Percentiles rank a stretch among this genome's conserved stretches.
Evolutionary conservation across 2,888 invertebrate genomes (phyloP).

Genomic region (Eupeodes luniger): DNA sequence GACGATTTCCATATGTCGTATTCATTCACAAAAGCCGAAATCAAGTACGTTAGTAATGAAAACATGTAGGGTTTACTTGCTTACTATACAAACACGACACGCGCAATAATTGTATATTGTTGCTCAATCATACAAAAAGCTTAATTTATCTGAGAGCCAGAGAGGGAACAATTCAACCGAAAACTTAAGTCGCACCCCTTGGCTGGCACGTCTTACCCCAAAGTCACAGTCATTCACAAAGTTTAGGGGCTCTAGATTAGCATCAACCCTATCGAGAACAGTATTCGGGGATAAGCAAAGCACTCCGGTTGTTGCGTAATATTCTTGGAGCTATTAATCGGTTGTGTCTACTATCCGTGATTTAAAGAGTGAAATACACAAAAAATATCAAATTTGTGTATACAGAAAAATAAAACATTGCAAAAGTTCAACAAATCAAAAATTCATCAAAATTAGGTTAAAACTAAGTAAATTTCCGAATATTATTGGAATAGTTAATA

Average conservation of each 20-base stretch:
- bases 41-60: constrained; percentile 11
- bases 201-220: constrained; percentile 19
- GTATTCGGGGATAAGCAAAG: constrained; percentile 61
- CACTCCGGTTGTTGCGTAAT: constrained; percentile 62
- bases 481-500: background rate
- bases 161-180: constrained; percentile 25
- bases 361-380: constrained; percentile 27
- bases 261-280: constrained; percentile 50
- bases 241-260: constrained; percentile 43
- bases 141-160: constrained; percentile 18
- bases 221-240: constrained; percentile 55
- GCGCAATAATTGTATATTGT: constrained; percentile 37
- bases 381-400: background rate
- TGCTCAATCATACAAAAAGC: constrained; percentile 52
- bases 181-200: constrained; percentile 36
- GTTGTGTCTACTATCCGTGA: constrained; percentile 2
- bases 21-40: constrained; percentile 28
- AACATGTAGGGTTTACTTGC: constrained; percentile 11
- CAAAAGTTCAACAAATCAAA: background rate
- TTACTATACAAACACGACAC: constrained; percentile 27
- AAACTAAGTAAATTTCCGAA: background rate
- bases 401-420: background rate
- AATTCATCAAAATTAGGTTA: background rate
- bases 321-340: background rate
- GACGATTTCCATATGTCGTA: background rate